Conservation (phyloP, 2,888 invertebrate genomes). For the Lycia hirtaria region DNA sequence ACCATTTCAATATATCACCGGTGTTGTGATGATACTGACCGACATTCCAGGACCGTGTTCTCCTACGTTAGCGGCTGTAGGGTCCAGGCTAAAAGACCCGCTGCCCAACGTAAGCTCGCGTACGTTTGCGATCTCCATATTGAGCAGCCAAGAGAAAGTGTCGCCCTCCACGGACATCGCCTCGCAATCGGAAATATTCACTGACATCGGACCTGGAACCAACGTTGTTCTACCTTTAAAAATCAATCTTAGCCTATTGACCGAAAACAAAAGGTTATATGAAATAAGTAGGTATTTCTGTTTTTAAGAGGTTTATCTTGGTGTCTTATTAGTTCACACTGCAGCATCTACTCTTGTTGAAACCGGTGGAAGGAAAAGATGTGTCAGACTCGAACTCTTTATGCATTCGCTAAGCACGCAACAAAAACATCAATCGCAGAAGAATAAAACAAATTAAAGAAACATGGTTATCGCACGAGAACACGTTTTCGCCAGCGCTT, state of each 20-base stretch:
- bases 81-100: conserved; percentile 87
- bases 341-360: not conserved
- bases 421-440: not conserved
- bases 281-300: too few species aligned
- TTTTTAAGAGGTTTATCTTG: not conserved
- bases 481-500: conserved; percentile 4
- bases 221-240: conserved; percentile 10
- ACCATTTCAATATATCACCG: not conserved
- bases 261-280: too few species aligned
- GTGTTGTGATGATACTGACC: conserved; percentile 61
- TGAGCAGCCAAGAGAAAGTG: conserved; percentile 88
- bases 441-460: not conserved
- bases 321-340: not conserved
- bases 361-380: not conserved
- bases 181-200: conserved; percentile 84
- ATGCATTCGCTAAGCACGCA: not conserved
- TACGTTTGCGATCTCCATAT: conserved; percentile 86
- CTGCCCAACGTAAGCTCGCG: conserved; percentile 82
- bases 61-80: conserved; percentile 84
- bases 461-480: not conserved
- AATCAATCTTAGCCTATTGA: not conserved
- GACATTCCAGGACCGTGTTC: conserved; percentile 87
- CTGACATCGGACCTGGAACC: conserved; percentile 86
- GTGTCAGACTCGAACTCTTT: not conserved
- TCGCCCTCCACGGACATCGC: conserved; percentile 86